Percentiles rank a stretch among this genome's conserved stretches.
Conservation (phyloP, 1,140 invertebrate genomes). For the Ceratina calcarata region DNA sequence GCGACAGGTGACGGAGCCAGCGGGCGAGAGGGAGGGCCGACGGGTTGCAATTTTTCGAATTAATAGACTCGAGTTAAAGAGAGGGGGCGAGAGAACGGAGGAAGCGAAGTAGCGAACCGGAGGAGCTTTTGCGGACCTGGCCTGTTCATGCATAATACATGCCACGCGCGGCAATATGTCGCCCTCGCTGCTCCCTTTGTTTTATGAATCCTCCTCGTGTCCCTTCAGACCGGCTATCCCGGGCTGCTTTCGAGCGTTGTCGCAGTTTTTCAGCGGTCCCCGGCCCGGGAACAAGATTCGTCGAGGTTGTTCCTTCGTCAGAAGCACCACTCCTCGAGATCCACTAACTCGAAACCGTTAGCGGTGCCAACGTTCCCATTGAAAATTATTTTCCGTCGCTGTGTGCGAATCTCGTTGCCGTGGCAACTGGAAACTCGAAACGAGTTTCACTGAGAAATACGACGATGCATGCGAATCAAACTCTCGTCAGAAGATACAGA, state of each 20-base stretch:
- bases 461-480: not conserved
- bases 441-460: not conserved
- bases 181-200: conserved; percentile 65
- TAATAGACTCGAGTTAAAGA: conserved; percentile 70
- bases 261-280: conserved; percentile 36
- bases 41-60: conserved; percentile 72
- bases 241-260: conserved; percentile 31
- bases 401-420: not conserved
- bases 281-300: conserved; percentile 32
- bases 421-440: not conserved
- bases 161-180: conserved; percentile 75
- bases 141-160: conserved; percentile 77
- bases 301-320: not conserved
- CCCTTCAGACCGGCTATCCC: conserved; percentile 50
- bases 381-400: conserved; percentile 30
- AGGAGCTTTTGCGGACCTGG: conserved; percentile 15
- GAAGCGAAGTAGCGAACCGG: not conserved
- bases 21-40: not conserved
- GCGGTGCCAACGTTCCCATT: not conserved
- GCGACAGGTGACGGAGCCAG: not conserved
- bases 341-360: conserved; percentile 13
- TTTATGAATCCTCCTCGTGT: conserved; percentile 66
- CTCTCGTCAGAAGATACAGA: too few relatives aligned
- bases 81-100: not conserved
- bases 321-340: conserved; percentile 9